A percentile compares a stretch with the other conserved stretches of the same genome.
Conservation (phyloP, 2,888 invertebrate genomes). For the Scaptodrosophila latifasciaeformis region DNA sequence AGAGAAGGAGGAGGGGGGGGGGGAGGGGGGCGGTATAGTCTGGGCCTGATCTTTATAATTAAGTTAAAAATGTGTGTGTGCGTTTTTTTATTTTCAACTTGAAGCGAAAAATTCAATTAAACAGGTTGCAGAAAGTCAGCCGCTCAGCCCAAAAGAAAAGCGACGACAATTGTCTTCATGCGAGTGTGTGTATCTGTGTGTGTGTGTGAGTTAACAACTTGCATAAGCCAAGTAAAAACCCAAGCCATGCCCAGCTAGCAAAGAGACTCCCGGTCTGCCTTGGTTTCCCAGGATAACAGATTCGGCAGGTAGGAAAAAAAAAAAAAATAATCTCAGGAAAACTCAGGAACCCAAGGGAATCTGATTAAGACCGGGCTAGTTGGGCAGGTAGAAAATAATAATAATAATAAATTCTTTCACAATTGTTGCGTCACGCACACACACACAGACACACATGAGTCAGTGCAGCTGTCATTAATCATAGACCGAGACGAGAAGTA, state of each 20-base stretch:
- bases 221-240: too few species aligned
- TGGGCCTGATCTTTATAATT: too few species aligned
- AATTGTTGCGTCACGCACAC: slow-evolving; percentile 1
- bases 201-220: too few species aligned
- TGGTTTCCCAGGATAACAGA: not conserved
- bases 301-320: not conserved
- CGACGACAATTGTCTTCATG: too few species aligned
- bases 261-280: not conserved
- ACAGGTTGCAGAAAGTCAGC: too few species aligned
- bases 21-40: too few species aligned
- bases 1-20: too few species aligned
- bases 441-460: not conserved
- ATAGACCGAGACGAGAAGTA: not conserved
- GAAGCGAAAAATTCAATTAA: not conserved
- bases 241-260: slow-evolving; percentile 34
- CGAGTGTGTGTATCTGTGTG: too few species aligned
- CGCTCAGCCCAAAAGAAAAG: slow-evolving; percentile 34
- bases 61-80: slow-evolving; percentile 9
- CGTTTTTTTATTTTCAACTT: slow-evolving; percentile 15
- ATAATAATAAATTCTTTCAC: not conserved
- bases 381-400: slow-evolving; percentile 1
- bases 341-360: not conserved
- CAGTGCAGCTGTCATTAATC: slow-evolving; percentile 6
- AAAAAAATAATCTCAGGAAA: not conserved
- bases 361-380: not conserved